phyloP scores from a whole-genome alignment of 2,797 vertebrate genomes.

The Sparus aurata region DNA sequence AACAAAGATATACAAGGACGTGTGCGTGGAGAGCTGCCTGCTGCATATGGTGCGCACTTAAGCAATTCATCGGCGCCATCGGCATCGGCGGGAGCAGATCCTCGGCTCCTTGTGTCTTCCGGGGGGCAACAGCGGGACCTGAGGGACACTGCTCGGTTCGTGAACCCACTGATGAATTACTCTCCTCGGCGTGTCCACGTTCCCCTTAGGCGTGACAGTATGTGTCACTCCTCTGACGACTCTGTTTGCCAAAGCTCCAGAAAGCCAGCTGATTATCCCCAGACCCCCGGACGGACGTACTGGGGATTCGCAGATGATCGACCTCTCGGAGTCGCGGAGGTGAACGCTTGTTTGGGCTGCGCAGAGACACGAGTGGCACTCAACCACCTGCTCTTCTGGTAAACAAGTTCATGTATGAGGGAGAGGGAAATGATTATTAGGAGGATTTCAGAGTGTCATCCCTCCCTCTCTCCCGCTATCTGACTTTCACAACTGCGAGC shows the following conservation, averaged over 20 bases:
- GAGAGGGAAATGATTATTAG: slow-evolving; percentile 73
- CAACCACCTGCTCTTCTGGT: slow-evolving; percentile 76
- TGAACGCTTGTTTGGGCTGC: slow-evolving; percentile 53
- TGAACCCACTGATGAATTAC: slow-evolving; percentile 77
- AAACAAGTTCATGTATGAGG: slow-evolving; percentile 77
- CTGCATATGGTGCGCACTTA: slow-evolving; percentile 74
- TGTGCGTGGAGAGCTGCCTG: slow-evolving; percentile 53
- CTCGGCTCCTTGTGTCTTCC: slow-evolving; percentile 49
- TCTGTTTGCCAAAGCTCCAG: slow-evolving; percentile 79
- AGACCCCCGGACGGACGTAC: slow-evolving; percentile 46
- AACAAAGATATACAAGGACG: slow-evolving; percentile 78
- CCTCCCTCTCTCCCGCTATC: slow-evolving; percentile 67
- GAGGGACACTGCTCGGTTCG: slow-evolving; percentile 65
- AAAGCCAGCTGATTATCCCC: slow-evolving; percentile 65
- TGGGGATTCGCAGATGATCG: slow-evolving; percentile 72
- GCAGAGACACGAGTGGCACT: slow-evolving; percentile 64
- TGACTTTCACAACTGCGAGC: slow-evolving; percentile 74
- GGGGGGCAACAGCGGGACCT: slow-evolving; percentile 56
- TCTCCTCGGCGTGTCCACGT: slow-evolving; percentile 51
- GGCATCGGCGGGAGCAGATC: slow-evolving; percentile 52
- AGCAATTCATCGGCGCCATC: slow-evolving; percentile 71
- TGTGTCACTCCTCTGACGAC: slow-evolving; percentile 79
- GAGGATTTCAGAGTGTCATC: slow-evolving; percentile 70
- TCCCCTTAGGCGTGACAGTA: slow-evolving; percentile 59
- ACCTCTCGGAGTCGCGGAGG: slow-evolving; percentile 62